Evolutionary conservation across 2,113 vertebrate species (phyloP), one percentile per base, ranked within the genome.

Genomic region (Pseudolaguvia tuberculata): DNA sequence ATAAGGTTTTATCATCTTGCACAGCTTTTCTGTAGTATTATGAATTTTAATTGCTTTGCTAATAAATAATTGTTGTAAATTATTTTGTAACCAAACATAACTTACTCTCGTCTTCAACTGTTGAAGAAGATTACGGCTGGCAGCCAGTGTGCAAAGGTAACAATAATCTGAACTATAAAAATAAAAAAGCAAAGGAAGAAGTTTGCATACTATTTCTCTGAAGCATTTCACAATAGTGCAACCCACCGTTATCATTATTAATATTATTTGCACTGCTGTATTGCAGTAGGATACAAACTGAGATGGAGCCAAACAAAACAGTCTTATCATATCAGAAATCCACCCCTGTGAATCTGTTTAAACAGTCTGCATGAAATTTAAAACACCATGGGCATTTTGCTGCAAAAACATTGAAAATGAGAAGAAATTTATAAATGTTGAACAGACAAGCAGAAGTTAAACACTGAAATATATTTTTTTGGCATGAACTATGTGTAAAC

Each of bases 401-500:
- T 67, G 63, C 23, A 50, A 27, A 67, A 67, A 67, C 27, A 20
- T 29, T 20, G 23, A 45, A 48, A 21, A 47, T 65, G 42, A 65
- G 42, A n/a, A 50, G 15, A 20, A 29, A 25, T 66, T 48, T 15
- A 18, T 50, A 48, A 45, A 66, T 65, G n/a, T 65, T 47, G n/a
- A 65, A 39, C n/a, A 65, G 61, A 45, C 23, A 14, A 65, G 11
- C 45, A 48, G 61, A 65, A 65, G 63, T 66, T 66, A 66, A 66
- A 66, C 23, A 66, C 5, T 66, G 63, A 66, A 15, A 47, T 7
- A 14, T 47, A n/a, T 65, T 65, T 65, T 21, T 47, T n/a, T 23
- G 13, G 13, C 61, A 45, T 45, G 35, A 66, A 29, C 45, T 50
- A 12, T 48, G 63, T 50, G 39, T 65, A 65, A 65, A 65, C 39